Conservation (phyloP, 2,888 invertebrate genomes). For the Tinea pellionella region DNA sequence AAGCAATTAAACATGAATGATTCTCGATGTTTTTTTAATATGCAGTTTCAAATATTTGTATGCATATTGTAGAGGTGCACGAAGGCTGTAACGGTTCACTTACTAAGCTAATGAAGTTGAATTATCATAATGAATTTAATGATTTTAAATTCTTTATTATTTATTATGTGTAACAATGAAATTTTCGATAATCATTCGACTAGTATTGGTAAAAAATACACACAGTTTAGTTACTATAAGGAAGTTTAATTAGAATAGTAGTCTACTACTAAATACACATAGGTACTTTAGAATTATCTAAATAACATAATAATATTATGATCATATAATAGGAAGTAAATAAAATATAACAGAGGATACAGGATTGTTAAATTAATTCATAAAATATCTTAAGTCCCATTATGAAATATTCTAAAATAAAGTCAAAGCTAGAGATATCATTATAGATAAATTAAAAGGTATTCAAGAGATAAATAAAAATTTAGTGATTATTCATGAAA, state of each 20-base stretch:
- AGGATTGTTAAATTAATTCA: too few species aligned
- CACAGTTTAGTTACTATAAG: not conserved
- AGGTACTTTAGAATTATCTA: too few species aligned
- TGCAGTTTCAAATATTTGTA: not conserved
- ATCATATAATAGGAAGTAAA: too few species aligned
- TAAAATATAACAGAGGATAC: too few species aligned
- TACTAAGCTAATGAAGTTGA: not conserved
- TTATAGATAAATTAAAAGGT: too few species aligned
- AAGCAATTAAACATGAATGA: not conserved
- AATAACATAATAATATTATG: too few species aligned
- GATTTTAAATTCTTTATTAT: not conserved
- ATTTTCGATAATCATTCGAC: not conserved
- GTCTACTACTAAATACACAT: too few species aligned
- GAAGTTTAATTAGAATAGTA: not conserved
- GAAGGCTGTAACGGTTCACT: conserved; percentile 16
- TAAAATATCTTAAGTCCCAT: too few species aligned
- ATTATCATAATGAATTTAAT: not conserved
- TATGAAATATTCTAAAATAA: too few species aligned
- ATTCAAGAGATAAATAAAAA: not conserved
- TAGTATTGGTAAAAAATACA: not conserved
- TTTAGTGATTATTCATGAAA: not conserved
- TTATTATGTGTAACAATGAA: not conserved
- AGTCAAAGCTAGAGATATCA: too few species aligned
- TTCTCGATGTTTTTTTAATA: conserved; percentile 3
- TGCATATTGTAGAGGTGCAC: not conserved